phyloP scores from a whole-genome alignment of 2,888 invertebrate genomes.

The Spicauda simplicius region DNA sequence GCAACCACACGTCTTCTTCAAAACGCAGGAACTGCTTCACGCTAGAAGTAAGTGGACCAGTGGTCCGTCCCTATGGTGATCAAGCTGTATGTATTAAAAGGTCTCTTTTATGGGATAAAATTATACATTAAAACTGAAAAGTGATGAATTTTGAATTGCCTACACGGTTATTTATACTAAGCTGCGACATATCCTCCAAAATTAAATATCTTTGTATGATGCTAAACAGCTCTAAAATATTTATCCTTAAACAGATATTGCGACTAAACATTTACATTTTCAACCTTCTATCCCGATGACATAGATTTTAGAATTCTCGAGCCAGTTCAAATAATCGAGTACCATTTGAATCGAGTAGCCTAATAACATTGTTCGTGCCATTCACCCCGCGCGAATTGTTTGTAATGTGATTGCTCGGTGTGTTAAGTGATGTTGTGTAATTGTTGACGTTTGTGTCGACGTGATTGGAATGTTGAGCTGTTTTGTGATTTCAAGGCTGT shows the following conservation, averaged over 20 bases:
- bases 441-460: constrained; percentile 1
- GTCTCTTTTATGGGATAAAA: no score
- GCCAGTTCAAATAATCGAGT: not conserved
- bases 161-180: no score
- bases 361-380: constrained; percentile 1
- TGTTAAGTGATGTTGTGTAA: constrained; percentile 4
- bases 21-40: no score
- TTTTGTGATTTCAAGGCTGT: constrained; percentile 1
- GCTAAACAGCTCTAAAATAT: not conserved
- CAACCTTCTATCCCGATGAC: not conserved
- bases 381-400: constrained; percentile 6
- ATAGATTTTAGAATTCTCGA: not conserved
- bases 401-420: constrained; percentile 5
- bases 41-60: no score
- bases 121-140: no score
- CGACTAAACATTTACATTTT: not conserved
- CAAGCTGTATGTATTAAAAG: no score
- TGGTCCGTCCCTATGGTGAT: no score
- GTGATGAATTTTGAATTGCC: no score
- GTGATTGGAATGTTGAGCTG: constrained; percentile 1
- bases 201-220: not conserved
- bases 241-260: not conserved
- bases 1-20: no score
- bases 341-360: constrained; percentile 2
- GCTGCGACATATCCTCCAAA: no score